Evolutionary conservation across 2,797 vertebrate species (phyloP).

Genomic region (Syngnathus acus): DNA sequence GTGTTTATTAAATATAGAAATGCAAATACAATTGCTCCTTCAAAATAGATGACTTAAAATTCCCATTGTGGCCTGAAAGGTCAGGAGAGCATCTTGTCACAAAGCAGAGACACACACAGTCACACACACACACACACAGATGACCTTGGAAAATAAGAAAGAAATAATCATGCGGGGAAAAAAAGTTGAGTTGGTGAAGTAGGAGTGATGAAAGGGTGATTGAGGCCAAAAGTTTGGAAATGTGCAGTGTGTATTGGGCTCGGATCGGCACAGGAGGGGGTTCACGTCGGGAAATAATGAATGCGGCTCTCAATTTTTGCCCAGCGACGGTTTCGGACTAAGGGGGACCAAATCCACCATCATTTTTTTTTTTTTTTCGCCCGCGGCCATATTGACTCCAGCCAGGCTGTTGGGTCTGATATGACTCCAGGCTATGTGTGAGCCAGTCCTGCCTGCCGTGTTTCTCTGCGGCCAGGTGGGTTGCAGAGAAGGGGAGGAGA

Average conservation of each 20-base stretch:
- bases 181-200: conserved; percentile 1
- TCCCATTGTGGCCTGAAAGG: no score
- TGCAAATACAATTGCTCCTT: no score
- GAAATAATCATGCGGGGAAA: not conserved
- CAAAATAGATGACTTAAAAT: no score
- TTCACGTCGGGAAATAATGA: conserved; percentile 24
- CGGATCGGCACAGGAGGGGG: not conserved
- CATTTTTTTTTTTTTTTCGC: conserved; percentile 40
- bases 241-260: conserved; percentile 19
- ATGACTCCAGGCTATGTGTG: conserved; percentile 73
- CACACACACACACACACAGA: conserved; percentile 7
- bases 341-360: conserved; percentile 50
- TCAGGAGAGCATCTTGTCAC: not conserved
- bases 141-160: conserved; percentile 7
- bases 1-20: no score
- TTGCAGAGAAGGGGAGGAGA: not conserved
- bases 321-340: conserved; percentile 34
- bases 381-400: conserved; percentile 71
- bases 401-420: conserved; percentile 67
- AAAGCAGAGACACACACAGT: no score
- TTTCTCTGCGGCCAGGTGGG: conserved; percentile 27
- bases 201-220: not conserved
- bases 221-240: conserved; percentile 18
- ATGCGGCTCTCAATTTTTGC: conserved; percentile 29
- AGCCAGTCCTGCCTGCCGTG: conserved; percentile 42